Evolutionary conservation across 1,140 invertebrate genomes (phyloP).

Genomic region (Galendromus occidentalis): DNA sequence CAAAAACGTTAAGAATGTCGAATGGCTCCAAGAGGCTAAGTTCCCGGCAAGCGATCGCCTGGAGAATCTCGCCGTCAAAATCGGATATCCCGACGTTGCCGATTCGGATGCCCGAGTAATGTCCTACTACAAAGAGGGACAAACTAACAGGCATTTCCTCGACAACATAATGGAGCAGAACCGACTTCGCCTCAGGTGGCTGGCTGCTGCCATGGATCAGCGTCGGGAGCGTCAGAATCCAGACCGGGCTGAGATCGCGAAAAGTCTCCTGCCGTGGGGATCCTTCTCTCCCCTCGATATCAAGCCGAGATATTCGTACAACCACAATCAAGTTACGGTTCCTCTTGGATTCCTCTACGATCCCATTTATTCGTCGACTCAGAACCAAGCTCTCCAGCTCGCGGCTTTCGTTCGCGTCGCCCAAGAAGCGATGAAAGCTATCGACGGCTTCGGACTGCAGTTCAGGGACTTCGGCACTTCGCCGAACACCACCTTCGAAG

Average conservation of each 20-base stretch:
- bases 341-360: neutral
- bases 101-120: neutral
- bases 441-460: neutral
- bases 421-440: neutral
- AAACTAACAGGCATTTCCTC: neutral
- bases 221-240: no score
- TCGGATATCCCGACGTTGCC: conserved; percentile 2
- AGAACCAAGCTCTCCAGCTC: neutral
- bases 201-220: neutral
- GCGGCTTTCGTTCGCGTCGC: neutral
- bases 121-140: neutral
- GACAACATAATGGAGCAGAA: neutral
- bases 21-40: neutral
- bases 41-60: neutral
- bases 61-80: neutral
- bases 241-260: neutral
- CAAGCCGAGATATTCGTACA: neutral
- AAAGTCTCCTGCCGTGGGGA: neutral
- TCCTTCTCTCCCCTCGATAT: neutral
- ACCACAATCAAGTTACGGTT: neutral
- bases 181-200: neutral
- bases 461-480: neutral
- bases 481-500: neutral
- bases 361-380: neutral
- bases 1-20: neutral